Evolutionary conservation across 2,797 vertebrate genomes (phyloP).

Genomic region (Hydrophis major): DNA sequence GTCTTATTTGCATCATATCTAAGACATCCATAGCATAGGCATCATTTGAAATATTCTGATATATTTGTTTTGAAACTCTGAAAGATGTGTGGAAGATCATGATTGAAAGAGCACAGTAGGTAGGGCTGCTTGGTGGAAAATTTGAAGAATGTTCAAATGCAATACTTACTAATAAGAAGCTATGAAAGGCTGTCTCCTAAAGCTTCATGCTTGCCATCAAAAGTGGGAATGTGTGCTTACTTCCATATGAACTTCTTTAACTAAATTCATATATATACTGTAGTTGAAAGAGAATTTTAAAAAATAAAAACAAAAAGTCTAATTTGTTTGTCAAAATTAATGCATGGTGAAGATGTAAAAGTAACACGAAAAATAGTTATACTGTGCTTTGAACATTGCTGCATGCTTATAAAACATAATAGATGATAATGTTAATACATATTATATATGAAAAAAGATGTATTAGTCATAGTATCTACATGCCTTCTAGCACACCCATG

Average conservation of each 20-base stretch:
- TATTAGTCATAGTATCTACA: background rate
- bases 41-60: background rate
- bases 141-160: background rate
- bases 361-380: slow-evolving; percentile 32
- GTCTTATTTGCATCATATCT: background rate
- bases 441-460: slow-evolving; percentile 6
- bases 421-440: slow-evolving; percentile 28
- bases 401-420: slow-evolving; percentile 17
- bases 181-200: background rate
- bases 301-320: background rate
- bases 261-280: slow-evolving; percentile 11
- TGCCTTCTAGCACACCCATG: background rate
- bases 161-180: background rate
- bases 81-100: background rate
- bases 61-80: background rate
- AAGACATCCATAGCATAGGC: background rate
- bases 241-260: background rate
- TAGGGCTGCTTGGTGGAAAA: background rate
- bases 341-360: slow-evolving; percentile 33
- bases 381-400: slow-evolving; percentile 40
- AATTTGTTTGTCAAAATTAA: slow-evolving; percentile 33
- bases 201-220: background rate
- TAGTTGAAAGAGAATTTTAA: slow-evolving; percentile 4
- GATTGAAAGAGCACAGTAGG: background rate
- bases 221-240: background rate